Conservation (phyloP, 2,888 invertebrate genomes). For the Napeogenes sylphis region DNA sequence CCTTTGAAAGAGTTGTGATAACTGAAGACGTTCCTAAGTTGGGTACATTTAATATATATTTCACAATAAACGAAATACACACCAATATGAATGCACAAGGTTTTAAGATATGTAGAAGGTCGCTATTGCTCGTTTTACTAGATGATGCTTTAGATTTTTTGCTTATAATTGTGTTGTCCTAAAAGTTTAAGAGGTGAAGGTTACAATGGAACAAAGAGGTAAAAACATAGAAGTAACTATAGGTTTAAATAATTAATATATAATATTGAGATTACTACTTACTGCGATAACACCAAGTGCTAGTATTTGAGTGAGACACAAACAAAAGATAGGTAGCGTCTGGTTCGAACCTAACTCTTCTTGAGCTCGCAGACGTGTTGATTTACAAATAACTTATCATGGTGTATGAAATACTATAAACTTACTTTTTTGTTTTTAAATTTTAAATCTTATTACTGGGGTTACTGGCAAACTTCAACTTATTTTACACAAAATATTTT, state of each 20-base stretch:
- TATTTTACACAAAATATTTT: too few relatives aligned
- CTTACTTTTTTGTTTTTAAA: not conserved
- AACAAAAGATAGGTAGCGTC: constrained; percentile 16
- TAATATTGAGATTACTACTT: not conserved
- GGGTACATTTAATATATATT: not conserved
- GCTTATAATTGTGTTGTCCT: constrained; percentile 1
- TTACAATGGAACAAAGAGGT: too few relatives aligned
- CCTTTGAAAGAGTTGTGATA: constrained; percentile 20
- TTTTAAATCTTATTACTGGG: not conserved
- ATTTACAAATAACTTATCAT: constrained; percentile 25
- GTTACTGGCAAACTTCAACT: not conserved
- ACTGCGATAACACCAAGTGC: not conserved
- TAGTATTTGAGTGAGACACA: constrained; percentile 2
- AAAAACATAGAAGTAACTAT: too few relatives aligned
- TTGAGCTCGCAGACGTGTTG: constrained; percentile 20
- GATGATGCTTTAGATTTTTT: not conserved
- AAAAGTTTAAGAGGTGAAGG: not conserved
- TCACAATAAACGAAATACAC: too few relatives aligned
- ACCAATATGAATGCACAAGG: not conserved
- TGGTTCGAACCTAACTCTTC: constrained; percentile 2
- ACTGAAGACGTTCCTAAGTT: not conserved
- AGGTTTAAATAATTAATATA: not conserved
- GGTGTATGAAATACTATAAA: constrained; percentile 11
- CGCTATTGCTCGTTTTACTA: not conserved
- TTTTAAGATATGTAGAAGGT: not conserved